Evolutionary conservation across 2,888 invertebrate genomes (phyloP).

Genomic region (Epicampocera succincta): DNA sequence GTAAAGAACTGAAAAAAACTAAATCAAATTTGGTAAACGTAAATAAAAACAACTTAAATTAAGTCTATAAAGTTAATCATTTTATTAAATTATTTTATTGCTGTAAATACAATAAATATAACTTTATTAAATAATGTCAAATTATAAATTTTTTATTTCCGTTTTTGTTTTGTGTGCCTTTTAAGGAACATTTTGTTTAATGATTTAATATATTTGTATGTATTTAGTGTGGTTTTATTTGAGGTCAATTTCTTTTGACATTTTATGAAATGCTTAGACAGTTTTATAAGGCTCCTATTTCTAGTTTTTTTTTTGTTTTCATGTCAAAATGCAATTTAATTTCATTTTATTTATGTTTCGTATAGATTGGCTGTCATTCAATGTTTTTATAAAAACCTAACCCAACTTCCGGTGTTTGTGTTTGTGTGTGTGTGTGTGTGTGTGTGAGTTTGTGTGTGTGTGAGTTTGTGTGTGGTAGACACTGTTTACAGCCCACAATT

Average conservation of each 20-base stretch:
- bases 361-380: constrained; percentile 2
- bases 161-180: constrained; percentile 26
- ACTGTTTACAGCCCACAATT: constrained; percentile 18
- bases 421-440: neutral
- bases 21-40: constrained; percentile 49
- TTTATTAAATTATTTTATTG: constrained; percentile 7
- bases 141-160: constrained; percentile 33
- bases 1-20: neutral
- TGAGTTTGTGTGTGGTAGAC: neutral
- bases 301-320: constrained; percentile 10
- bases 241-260: constrained; percentile 61
- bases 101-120: neutral
- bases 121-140: neutral
- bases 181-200: constrained; percentile 1
- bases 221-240: constrained; percentile 2
- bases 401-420: constrained; percentile 50
- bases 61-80: constrained; percentile 20
- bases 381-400: constrained; percentile 33
- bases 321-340: constrained; percentile 55
- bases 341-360: constrained; percentile 28
- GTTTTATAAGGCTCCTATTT: constrained; percentile 24
- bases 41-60: constrained; percentile 18
- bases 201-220: neutral
- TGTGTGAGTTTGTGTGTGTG: neutral
- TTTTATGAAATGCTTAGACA: constrained; percentile 45